phyloP scores from a whole-genome alignment of 35 echinoderm and acorn worm genomes.

The Eucidaris tribuloides region DNA sequence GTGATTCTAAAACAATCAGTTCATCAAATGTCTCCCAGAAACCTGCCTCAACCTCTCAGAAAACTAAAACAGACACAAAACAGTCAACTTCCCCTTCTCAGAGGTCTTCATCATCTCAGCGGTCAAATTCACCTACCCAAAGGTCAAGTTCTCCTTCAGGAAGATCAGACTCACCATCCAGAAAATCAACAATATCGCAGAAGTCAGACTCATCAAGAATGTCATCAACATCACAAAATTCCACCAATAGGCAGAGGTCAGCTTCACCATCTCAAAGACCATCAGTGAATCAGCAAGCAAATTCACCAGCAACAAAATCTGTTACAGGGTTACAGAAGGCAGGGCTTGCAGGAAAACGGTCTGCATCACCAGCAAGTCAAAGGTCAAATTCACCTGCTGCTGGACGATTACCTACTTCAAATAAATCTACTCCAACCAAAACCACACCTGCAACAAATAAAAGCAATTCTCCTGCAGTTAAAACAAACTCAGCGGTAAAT shows the following conservation, averaged over 20 bases:
- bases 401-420: background rate
- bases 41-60: too few species aligned
- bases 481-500: too few species aligned
- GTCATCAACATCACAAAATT: constrained; percentile 12
- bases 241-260: background rate
- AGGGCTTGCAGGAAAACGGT: background rate
- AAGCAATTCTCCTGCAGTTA: too few species aligned
- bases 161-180: constrained; percentile 16
- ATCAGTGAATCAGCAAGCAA: background rate
- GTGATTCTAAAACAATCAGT: too few species aligned
- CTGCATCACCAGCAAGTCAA: background rate
- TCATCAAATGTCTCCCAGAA: too few species aligned
- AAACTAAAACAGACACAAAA: too few species aligned
- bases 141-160: background rate
- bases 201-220: background rate
- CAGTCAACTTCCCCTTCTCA: too few species aligned
- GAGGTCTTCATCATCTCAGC: too few species aligned
- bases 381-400: background rate
- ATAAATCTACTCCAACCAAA: background rate
- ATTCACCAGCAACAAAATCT: background rate
- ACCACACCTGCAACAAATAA: background rate
- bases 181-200: constrained; percentile 5
- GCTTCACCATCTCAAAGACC: background rate
- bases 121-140: background rate
- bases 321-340: constrained; percentile 7